These are phyloP conservation scores for Empis stercorea DNA, from an alignment of 2,888 invertebrate genomes.

Conservation along the genomic window DNA sequence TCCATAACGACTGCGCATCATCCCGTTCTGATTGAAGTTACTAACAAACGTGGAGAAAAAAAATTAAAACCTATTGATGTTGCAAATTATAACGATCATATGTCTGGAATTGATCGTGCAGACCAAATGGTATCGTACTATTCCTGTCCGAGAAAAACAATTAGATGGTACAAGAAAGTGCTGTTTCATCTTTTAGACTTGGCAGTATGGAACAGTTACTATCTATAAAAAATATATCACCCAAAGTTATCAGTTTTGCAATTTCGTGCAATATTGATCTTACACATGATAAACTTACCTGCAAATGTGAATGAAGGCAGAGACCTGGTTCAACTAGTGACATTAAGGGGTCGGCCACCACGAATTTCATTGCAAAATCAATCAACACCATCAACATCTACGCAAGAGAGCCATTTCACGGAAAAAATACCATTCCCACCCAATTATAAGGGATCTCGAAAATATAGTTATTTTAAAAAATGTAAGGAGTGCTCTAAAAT, in stretches of 20 bases:
- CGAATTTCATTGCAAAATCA: background rate
- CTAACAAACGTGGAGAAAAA: slow-evolving; percentile 1
- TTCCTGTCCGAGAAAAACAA: slow-evolving; percentile 11
- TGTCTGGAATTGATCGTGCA: slow-evolving; percentile 7
- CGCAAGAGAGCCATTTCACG: background rate
- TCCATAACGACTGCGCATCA: slow-evolving; percentile 4
- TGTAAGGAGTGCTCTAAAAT: background rate
- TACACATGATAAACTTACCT: background rate
- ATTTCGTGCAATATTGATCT: background rate
- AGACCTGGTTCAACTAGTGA: background rate
- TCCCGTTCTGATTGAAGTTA: background rate
- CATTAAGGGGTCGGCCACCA: background rate
- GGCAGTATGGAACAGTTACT: slow-evolving; percentile 2
- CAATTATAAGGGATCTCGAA: background rate
- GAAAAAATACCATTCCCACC: background rate
- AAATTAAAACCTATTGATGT: slow-evolving; percentile 7
- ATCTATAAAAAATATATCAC: background rate
- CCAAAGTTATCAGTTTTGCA: background rate
- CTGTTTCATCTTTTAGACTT: slow-evolving; percentile 12
- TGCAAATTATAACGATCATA: slow-evolving; percentile 6
- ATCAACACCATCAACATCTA: background rate
- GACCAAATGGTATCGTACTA: slow-evolving; percentile 11
- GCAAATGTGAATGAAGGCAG: background rate
- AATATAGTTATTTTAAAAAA: background rate
- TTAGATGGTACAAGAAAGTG: slow-evolving; percentile 12